Conservation (phyloP, 2,888 invertebrate genomes). For the Omphaloscelis lunosa region DNA sequence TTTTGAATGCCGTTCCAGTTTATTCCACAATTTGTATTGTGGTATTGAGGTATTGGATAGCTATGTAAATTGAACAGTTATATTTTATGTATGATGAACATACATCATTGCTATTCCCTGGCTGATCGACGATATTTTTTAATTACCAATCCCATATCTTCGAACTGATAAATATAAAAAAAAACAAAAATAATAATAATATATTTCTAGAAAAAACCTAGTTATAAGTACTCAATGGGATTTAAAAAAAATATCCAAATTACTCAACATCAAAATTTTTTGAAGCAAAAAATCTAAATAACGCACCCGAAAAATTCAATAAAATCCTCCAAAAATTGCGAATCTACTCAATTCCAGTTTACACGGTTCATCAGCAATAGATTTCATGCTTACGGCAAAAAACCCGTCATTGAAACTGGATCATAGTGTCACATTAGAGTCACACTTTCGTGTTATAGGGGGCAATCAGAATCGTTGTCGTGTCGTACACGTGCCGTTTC, state of each 20-base stretch:
- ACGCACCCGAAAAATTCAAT: conserved; percentile 5
- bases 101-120: not conserved
- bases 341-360: conserved; percentile 19
- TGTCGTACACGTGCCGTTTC: conserved; percentile 30
- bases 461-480: conserved; percentile 49
- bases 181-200: too few species aligned
- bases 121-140: not conserved
- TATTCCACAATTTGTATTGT: conserved; percentile 14
- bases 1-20: conserved; percentile 29
- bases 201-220: not conserved
- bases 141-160: not conserved
- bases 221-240: not conserved
- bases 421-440: conserved; percentile 46
- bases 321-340: not conserved
- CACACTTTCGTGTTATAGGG: conserved; percentile 50
- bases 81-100: not conserved
- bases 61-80: conserved; percentile 14
- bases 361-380: conserved; percentile 36
- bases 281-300: conserved; percentile 5
- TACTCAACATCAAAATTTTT: conserved; percentile 1
- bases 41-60: not conserved
- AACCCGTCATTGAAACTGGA: conserved; percentile 31
- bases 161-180: not conserved
- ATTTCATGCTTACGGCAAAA: conserved; percentile 40
- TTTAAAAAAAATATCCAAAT: not conserved